Percentiles rank a stretch among this genome's conserved stretches.
phyloP scores from a whole-genome alignment of 2,888 invertebrate species.

The Proisotoma minuta region DNA sequence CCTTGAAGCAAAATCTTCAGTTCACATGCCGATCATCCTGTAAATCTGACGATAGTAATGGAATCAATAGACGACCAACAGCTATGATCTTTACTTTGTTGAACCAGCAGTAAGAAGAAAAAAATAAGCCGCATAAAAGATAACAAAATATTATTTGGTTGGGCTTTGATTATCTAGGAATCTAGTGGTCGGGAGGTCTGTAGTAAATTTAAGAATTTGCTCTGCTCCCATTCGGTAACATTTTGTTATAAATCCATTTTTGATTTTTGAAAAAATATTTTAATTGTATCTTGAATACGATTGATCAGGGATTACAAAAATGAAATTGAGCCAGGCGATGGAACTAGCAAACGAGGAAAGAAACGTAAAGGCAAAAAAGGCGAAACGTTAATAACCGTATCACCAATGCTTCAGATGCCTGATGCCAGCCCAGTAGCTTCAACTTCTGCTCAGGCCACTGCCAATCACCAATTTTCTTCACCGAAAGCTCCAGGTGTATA shows the following conservation, averaged over 20 bases:
- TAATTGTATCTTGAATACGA: no score
- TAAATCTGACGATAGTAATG: neutral
- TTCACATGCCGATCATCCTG: slow-evolving; percentile 6
- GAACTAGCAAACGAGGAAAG: neutral
- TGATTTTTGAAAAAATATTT: neutral
- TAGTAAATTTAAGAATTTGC: slow-evolving; percentile 1
- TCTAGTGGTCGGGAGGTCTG: neutral
- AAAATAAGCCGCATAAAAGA: neutral
- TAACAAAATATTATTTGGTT: neutral
- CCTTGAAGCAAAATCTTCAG: neutral
- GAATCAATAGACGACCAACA: slow-evolving; percentile 3
- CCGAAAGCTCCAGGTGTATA: no score
- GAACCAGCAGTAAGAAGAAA: neutral
- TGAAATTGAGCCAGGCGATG: neutral
- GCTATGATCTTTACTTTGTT: slow-evolving; percentile 6
- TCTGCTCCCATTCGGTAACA: slow-evolving; percentile 1
- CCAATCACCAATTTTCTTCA: no score
- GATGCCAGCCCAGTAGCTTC: no score
- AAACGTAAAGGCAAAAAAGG: no score
- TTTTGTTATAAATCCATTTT: neutral
- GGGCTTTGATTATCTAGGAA: neutral
- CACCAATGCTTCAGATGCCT: no score
- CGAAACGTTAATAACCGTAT: no score
- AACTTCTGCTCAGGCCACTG: no score
- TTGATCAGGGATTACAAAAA: neutral